Percentiles rank a stretch among this genome's conserved stretches.
Conservation (phyloP, 37 sponge, comb jelly and placozoan genomes). For the Agelas oroides region DNA sequence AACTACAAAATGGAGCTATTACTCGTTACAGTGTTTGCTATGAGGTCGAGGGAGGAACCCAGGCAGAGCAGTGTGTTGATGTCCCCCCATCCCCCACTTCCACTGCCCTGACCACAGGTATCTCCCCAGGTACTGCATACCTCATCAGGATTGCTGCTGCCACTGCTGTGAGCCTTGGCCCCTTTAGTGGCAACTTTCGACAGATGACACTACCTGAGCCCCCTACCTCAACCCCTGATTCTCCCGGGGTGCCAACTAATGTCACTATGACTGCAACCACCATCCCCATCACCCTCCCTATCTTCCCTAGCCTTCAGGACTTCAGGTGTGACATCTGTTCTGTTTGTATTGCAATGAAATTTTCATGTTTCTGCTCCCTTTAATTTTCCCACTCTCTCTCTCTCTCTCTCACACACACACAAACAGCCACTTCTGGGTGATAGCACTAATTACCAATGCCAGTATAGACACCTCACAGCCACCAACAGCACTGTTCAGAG, state of each 20-base stretch:
- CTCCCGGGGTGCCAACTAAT: neutral
- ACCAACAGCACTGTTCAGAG: neutral
- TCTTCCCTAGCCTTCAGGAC: neutral
- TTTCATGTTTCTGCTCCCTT: no score
- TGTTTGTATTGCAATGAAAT: neutral
- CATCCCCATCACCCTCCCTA: constrained; percentile 31
- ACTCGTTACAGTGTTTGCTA: constrained; percentile 16
- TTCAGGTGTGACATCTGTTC: neutral
- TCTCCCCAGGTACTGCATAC: neutral
- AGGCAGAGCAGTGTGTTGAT: neutral
- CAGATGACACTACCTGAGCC: constrained; percentile 26
- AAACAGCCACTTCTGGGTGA: constrained; percentile 43
- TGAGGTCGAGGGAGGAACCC: neutral
- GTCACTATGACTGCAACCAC: neutral
- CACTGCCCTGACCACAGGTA: neutral
- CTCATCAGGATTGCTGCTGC: constrained; percentile 8
- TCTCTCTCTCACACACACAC: neutral
- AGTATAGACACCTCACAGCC: neutral
- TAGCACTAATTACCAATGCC: constrained; percentile 14
- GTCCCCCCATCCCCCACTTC: neutral
- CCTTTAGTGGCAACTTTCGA: neutral
- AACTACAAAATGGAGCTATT: constrained; percentile 20
- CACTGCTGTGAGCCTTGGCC: constrained; percentile 20
- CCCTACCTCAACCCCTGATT: neutral
- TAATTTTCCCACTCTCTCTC: neutral